Conservation (phyloP, 2,113 vertebrate species). For the Loxodonta africana region DNA sequence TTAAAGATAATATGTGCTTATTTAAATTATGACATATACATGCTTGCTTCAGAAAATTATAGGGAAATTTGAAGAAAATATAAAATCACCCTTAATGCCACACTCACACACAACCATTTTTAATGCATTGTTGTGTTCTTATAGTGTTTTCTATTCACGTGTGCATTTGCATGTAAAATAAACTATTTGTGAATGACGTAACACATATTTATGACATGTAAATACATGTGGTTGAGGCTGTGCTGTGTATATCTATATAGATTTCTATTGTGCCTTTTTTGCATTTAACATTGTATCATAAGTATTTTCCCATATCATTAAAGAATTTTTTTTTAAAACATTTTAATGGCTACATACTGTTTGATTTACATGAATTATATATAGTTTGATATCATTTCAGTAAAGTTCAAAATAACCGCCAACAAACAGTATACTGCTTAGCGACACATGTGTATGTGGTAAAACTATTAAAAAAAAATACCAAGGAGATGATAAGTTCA, state of each 20-base stretch:
- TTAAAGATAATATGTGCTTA: conserved; percentile 3
- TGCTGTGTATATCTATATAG: background rate
- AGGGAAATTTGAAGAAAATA: conserved; percentile 30
- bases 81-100: background rate
- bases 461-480: background rate
- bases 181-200: background rate
- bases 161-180: background rate
- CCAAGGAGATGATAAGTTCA: background rate
- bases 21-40: background rate
- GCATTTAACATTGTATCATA: background rate
- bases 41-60: background rate
- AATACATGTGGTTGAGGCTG: background rate
- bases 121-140: background rate
- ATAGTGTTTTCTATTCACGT: background rate
- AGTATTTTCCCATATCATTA: background rate
- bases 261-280: background rate
- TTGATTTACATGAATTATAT: background rate
- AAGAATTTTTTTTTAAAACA: background rate
- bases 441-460: background rate
- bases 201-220: background rate
- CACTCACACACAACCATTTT: background rate
- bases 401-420: background rate
- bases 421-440: background rate
- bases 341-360: background rate
- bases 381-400: background rate